These are phyloP conservation scores for Cyprichromis sp. DNA, from an alignment of 2,113 vertebrate species.

Conservation along the genomic window DNA sequence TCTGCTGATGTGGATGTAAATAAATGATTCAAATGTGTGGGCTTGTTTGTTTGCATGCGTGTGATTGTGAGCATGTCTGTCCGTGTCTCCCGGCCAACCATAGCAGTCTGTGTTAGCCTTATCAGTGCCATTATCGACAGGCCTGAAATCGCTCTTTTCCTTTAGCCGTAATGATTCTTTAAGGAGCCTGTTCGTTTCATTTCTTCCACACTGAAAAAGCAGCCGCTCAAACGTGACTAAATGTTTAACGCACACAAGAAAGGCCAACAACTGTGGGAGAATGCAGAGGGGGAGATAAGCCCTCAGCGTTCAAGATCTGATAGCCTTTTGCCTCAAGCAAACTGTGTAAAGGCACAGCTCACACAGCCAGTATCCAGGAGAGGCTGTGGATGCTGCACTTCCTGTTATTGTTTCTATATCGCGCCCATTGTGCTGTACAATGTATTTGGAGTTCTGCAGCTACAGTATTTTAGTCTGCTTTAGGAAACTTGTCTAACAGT, in stretches of 20 bases:
- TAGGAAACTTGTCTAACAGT: slow-evolving; percentile 1
- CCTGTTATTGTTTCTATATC: slow-evolving; percentile 3
- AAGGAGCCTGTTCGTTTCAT: slow-evolving; percentile 18
- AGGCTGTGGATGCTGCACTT: neutral
- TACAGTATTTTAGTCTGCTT: slow-evolving; percentile 8
- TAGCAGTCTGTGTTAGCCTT: slow-evolving; percentile 26
- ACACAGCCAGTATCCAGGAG: neutral
- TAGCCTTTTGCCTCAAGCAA: neutral
- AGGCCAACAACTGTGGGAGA: slow-evolving; percentile 33
- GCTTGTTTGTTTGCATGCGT: slow-evolving; percentile 2
- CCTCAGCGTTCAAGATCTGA: neutral
- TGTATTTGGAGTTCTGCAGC: neutral
- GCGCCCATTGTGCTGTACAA: slow-evolving; percentile 13
- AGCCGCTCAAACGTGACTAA: slow-evolving; percentile 29
- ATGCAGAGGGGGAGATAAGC: neutral
- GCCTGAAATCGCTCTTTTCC: slow-evolving; percentile 37
- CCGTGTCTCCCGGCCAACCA: slow-evolving; percentile 1
- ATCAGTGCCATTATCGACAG: slow-evolving; percentile 51
- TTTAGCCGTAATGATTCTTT: slow-evolving; percentile 10
- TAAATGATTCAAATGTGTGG: slow-evolving; percentile 38
- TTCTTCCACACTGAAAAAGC: neutral
- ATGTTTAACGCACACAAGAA: neutral
- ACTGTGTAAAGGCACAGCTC: neutral
- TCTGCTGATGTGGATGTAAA: slow-evolving; percentile 13
- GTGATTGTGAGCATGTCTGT: neutral